These are phyloP conservation scores for Tympanuchus pallidicinctus DNA, from an alignment of 2,113 vertebrate species.

Conservation along the genomic window DNA sequence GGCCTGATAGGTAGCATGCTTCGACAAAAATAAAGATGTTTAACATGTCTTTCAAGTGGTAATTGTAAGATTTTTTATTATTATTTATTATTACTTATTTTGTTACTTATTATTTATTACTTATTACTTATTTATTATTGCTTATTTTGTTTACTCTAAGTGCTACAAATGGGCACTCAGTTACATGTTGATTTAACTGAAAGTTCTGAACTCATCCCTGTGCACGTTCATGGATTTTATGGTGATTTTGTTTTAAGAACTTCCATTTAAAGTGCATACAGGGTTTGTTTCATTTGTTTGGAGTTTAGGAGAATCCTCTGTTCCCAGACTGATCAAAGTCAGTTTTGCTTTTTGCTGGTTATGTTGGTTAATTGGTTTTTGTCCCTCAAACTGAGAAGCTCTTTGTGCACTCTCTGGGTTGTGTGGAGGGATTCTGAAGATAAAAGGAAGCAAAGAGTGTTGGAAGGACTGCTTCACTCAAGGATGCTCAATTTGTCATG, in stretches of 20 bases:
- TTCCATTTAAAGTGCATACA: background rate
- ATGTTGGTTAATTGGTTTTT: background rate
- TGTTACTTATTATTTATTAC: too few relatives aligned
- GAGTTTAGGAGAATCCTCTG: background rate
- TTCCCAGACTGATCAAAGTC: background rate
- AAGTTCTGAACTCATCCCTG: background rate
- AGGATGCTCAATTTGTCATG: background rate
- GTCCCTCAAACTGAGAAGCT: background rate
- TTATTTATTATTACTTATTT: too few relatives aligned
- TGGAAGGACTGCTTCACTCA: background rate
- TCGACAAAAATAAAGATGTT: background rate
- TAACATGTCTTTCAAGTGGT: background rate
- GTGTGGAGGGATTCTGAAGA: background rate
- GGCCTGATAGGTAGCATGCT: background rate
- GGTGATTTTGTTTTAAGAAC: background rate
- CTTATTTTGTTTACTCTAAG: background rate
- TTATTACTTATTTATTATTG: too few relatives aligned
- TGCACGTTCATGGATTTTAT: background rate
- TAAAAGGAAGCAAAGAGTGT: background rate
- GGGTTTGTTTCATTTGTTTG: background rate
- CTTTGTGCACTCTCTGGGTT: background rate
- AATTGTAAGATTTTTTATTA: background rate
- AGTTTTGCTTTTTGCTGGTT: background rate
- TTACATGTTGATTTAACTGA: background rate
- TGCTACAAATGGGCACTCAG: background rate